Conservation (phyloP, 2,888 invertebrate genomes). For the Phoronis australis region DNA sequence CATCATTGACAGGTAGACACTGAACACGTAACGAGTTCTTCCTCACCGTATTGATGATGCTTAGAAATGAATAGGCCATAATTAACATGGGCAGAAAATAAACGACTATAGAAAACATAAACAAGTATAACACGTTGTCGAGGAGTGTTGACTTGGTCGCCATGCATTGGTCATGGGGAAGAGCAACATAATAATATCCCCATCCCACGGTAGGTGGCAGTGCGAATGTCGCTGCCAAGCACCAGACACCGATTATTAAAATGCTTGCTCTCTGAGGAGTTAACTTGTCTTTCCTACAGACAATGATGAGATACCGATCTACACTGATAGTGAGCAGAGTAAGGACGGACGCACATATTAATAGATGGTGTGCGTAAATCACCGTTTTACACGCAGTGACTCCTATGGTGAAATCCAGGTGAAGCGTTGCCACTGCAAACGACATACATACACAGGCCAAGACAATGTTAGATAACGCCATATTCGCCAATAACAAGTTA, state of each 20-base stretch:
- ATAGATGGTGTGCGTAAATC: slow-evolving; percentile 23
- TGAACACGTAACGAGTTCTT: slow-evolving; percentile 22
- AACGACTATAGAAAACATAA: slow-evolving; percentile 15
- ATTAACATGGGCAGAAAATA: slow-evolving; percentile 29
- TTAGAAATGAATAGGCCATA: slow-evolving; percentile 26
- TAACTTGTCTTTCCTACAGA: slow-evolving; percentile 27
- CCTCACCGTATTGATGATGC: slow-evolving; percentile 29
- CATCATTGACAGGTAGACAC: slow-evolving; percentile 18
- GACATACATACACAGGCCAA: slow-evolving; percentile 28
- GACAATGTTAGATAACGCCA: slow-evolving; percentile 33
- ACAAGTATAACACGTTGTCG: slow-evolving; percentile 17
- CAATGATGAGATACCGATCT: slow-evolving; percentile 38
- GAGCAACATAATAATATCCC: slow-evolving; percentile 15
- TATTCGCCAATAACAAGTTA: slow-evolving; percentile 38
- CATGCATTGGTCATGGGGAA: slow-evolving; percentile 12
- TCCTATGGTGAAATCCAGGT: slow-evolving; percentile 17
- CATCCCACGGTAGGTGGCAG: slow-evolving; percentile 27
- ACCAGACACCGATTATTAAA: slow-evolving; percentile 22
- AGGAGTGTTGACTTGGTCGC: slow-evolving; percentile 3
- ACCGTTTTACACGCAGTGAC: slow-evolving; percentile 16
- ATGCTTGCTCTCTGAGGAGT: slow-evolving; percentile 20
- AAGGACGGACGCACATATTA: slow-evolving; percentile 26
- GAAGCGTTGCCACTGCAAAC: slow-evolving; percentile 20
- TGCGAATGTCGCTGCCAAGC: slow-evolving; percentile 16
- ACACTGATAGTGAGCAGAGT: slow-evolving; percentile 34